Conservation (phyloP, 2,113 vertebrate species). For the Indri indri region DNA sequence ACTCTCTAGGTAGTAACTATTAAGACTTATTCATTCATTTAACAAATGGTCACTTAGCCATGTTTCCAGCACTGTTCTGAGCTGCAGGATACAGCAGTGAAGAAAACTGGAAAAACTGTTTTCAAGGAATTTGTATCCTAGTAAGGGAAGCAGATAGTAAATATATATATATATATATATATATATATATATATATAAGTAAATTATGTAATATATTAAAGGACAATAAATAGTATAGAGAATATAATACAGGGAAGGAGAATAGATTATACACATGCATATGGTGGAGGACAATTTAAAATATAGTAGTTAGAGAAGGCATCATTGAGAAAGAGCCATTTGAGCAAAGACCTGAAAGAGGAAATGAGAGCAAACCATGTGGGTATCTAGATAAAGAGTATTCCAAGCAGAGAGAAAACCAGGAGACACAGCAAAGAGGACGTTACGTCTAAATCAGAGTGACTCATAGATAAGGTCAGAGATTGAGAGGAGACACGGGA, state of each 20-base stretch:
- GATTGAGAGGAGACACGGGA: not conserved
- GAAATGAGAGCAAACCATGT: not conserved
- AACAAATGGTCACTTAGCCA: not conserved
- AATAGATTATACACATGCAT: not conserved
- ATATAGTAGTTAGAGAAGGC: not conserved
- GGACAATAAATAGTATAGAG: not conserved
- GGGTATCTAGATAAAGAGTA: not conserved
- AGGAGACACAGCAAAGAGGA: too few relatives aligned
- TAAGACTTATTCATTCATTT: not conserved
- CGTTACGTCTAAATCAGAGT: not conserved
- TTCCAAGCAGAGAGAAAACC: not conserved
- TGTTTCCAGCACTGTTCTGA: not conserved
- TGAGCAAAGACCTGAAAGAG: not conserved
- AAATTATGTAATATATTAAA: not conserved
- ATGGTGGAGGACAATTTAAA: not conserved
- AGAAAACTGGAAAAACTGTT: not conserved
- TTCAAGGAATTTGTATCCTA: not conserved
- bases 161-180: too few relatives aligned
- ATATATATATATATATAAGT: not conserved
- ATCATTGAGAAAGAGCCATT: not conserved
- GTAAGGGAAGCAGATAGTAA: not conserved
- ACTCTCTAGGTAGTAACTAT: not conserved
- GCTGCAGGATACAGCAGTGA: not conserved
- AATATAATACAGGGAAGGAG: not conserved
- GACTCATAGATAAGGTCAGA: not conserved